Conservation (phyloP, 2,888 invertebrate genomes). For the Idaea aversata region DNA sequence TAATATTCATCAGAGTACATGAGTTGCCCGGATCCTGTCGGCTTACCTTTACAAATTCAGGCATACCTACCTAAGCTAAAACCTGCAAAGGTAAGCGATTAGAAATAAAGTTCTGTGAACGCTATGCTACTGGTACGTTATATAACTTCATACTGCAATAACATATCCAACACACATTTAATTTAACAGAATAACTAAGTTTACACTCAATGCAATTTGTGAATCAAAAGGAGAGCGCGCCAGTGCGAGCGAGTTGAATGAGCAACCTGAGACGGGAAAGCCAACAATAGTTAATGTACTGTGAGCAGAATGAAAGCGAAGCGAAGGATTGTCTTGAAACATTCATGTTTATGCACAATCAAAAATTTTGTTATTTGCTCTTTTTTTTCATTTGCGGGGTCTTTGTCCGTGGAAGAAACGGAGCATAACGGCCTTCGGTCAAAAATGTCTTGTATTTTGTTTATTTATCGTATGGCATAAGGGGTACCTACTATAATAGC, state of each 20-base stretch:
- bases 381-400: neutral
- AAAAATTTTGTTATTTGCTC: neutral
- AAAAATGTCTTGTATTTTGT: no score
- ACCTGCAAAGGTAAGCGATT: no score
- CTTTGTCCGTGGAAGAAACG: no score
- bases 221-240: neutral
- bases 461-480: no score
- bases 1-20: no score
- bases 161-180: conserved; percentile 20
- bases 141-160: conserved; percentile 11
- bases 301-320: conserved; percentile 5
- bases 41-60: no score
- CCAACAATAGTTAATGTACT: conserved; percentile 19
- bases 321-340: conserved; percentile 11
- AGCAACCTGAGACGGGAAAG: conserved; percentile 18
- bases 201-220: conserved; percentile 14
- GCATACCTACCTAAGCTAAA: no score
- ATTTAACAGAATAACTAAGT: conserved; percentile 11
- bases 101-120: no score
- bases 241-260: conserved; percentile 11
- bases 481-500: no score
- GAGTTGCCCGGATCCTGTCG: no score
- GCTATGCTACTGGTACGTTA: neutral
- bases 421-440: no score
- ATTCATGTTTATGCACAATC: neutral